Base-by-base conservation (phyloP, 2,113 vertebrate genomes). In the Callipepla californica region DNA sequence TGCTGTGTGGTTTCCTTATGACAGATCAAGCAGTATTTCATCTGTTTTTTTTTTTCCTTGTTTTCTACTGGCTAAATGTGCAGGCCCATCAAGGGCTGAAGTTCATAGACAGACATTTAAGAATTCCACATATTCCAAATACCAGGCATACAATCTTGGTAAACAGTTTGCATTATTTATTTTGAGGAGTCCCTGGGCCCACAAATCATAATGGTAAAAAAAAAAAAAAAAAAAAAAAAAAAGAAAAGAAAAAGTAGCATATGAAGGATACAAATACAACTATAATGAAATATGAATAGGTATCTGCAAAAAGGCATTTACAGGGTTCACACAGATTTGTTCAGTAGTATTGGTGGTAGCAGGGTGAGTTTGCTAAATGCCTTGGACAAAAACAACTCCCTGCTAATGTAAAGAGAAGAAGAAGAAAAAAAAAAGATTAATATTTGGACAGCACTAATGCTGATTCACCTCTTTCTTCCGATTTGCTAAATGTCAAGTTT, bases 401-500 rank as follows among this genome's bases (percentile, higher is more conserved):
- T 78, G 48, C 20, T 91, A 74, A 72, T 61, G 26, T 63, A 89
- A 81, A 85, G 62, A 85, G 84, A 80, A 10, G 34, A 51, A 34
- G 38, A 2, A 28, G 58, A 73, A n/a, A 40, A 18, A 30, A 13
- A 23, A 78, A 42, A 18, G 30, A 22, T 79, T 66, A 66, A 17
- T 57, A 44, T 48, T 73, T 93, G 55, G 47, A 63, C 66, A 67
- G 80, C 9, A 44, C 79, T 82, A 66, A 53, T 58, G 45, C 85
- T 90, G 85, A 92, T 86, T 95, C 90, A 93, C 38, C 30, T 77
- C 57, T 88, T 91, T 36, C 47, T 95, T 89, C 48, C 59, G 25
- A 74, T 87, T 92, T 87, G 72, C 40, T 92, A 92, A 95, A 94
- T 85, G 93, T 85, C 91, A 87, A n/a, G 34, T 28, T 95, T 62